Conservation (phyloP, 2,113 vertebrate species). For the Felis chaus region DNA sequence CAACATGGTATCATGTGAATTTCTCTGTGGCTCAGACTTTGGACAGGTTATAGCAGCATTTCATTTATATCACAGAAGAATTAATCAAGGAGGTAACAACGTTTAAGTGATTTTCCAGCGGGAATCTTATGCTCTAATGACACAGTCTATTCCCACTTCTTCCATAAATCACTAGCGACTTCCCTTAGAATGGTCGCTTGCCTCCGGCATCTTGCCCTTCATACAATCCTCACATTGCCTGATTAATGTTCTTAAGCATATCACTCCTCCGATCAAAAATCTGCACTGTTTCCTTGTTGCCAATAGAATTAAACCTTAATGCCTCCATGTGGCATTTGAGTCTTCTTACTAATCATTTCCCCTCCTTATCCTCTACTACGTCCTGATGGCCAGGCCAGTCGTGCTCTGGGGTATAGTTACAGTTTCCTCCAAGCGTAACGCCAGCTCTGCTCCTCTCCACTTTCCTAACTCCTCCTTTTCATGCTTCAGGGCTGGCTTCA, state of each 20-base stretch:
- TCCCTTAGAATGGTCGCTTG: not conserved
- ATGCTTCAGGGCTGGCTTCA: not conserved
- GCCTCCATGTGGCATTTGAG: not conserved
- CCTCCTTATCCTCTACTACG: not conserved
- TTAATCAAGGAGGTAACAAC: constrained; percentile 8
- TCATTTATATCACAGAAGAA: constrained; percentile 29
- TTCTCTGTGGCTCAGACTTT: not conserved
- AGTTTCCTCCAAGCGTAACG: not conserved
- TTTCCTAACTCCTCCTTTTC: not conserved
- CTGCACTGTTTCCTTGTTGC: not conserved
- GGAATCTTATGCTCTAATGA: not conserved
- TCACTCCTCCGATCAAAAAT: not conserved
- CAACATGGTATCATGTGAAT: not conserved
- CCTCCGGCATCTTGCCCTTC: not conserved
- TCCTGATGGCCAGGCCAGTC: not conserved
- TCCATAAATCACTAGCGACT: constrained; percentile 7
- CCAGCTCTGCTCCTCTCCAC: not conserved
- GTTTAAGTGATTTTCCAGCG: constrained; percentile 44
- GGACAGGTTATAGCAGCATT: constrained; percentile 1
- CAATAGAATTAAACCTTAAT: not conserved
- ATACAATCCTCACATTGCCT: not conserved
- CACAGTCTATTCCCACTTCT: not conserved
- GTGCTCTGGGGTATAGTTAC: not conserved
- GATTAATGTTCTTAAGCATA: not conserved
- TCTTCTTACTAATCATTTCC: not conserved